phyloP scores from a whole-genome alignment of 2,888 invertebrate species.

The Koerneria pararmatus region DNA sequence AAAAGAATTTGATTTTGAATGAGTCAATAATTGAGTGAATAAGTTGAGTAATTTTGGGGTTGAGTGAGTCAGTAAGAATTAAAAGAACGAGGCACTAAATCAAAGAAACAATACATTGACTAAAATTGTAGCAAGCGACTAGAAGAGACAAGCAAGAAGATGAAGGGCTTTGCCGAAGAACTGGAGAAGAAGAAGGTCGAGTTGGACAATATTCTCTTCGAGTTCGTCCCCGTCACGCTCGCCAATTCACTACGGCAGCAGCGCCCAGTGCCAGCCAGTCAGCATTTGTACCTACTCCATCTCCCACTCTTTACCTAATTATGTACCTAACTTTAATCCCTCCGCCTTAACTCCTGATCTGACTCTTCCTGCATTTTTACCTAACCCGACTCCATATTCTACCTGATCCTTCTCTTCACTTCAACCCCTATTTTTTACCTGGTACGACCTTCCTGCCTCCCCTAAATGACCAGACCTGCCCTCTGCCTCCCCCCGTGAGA shows the following conservation, averaged over 20 bases:
- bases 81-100: too few relatives aligned
- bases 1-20: too few relatives aligned
- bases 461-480: too few relatives aligned
- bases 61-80: too few relatives aligned
- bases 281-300: constrained; percentile 14
- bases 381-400: too few relatives aligned
- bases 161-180: constrained; percentile 44
- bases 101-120: neutral
- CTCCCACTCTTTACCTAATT: neutral
- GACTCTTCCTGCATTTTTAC: too few relatives aligned
- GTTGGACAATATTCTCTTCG: constrained; percentile 45
- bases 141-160: constrained; percentile 47
- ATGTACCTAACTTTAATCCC: neutral
- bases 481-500: too few relatives aligned
- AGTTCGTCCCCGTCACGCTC: constrained; percentile 46
- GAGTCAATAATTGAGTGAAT: too few relatives aligned
- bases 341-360: neutral
- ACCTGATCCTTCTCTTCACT: too few relatives aligned
- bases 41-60: too few relatives aligned
- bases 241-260: constrained; percentile 42
- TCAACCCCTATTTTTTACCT: too few relatives aligned
- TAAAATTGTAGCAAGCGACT: constrained; percentile 43
- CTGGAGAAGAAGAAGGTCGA: constrained; percentile 43
- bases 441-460: too few relatives aligned
- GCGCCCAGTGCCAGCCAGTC: constrained; percentile 44